Evolutionary conservation across 2,888 invertebrate species (phyloP), one percentile per base, ranked within the genome.

Genomic region (Julus scandinavius): DNA sequence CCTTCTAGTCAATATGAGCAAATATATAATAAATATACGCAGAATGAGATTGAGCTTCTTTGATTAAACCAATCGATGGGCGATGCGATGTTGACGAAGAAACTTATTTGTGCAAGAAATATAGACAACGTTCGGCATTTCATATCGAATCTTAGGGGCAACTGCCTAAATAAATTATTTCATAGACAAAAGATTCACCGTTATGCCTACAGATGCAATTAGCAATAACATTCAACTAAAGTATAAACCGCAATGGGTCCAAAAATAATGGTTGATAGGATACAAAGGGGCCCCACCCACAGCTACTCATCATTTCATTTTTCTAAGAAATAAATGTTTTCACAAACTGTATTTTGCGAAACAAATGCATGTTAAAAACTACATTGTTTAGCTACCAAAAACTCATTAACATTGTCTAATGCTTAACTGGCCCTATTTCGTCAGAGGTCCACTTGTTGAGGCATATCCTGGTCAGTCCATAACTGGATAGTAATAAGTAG

Each of bases 71-170:
- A 80, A 80, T 80, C 80, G 80, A 80, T 80, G 38, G 38, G 80
- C 80, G 15, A 80, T 80, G 80, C 38, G 11, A 72, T 20, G 20
- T 29, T 20, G 72, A 29, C 72, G 29, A 72, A 13, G 13, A 80
- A 80, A 80, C 80, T 80, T 80, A 80, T 80, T 80, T 80, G 80
- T 80, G 80, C 11, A 80, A 80, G 80, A 80, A 80, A 80, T 80
- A 80, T 80, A 80, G 80, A 80, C 80, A 20, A 72, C 29, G 72
- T 29, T 29, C 29, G 29, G 72, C 29, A 80, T 80, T 80, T 80
- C 80, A 80, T 80, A 80, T 80, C 80, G 38, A 38, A 38, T 40
- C 80, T n/a, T 80, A 38, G 80, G 80, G 80, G 80, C 80, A 80
- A 80, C 29, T 38, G 5, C 3, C 38, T 38, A 54, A 54, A 80